Percentiles rank a stretch among this genome's conserved stretches.
These are phyloP conservation scores for Ormia ochracea DNA, from an alignment of 2,888 invertebrate genomes.

Conservation along the genomic window DNA sequence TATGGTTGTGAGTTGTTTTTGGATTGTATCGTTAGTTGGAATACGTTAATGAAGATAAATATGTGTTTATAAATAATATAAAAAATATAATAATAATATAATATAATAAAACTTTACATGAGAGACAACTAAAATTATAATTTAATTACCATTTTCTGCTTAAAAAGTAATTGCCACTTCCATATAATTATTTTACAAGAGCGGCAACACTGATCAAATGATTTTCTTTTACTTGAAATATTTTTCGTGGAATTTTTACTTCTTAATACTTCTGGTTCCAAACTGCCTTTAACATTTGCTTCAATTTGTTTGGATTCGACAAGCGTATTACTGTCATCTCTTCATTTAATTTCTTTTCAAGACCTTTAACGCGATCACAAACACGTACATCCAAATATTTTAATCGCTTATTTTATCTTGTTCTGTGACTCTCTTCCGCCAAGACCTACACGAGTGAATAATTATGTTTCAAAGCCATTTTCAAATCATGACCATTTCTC, in stretches of 20 bases:
- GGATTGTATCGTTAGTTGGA: no score
- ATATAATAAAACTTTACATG: no score
- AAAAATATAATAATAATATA: no score
- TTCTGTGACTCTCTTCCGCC: not conserved
- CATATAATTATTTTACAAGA: not conserved
- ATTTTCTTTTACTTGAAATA: not conserved
- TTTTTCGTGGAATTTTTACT: not conserved
- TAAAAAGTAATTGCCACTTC: not conserved
- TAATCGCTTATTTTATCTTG: not conserved
- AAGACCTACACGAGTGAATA: not conserved
- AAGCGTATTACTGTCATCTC: constrained; percentile 48
- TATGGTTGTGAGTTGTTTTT: no score
- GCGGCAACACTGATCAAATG: not conserved
- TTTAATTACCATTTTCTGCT: no score
- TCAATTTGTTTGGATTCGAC: constrained; percentile 55
- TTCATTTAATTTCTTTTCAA: constrained; percentile 52
- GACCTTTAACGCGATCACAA: constrained; percentile 42
- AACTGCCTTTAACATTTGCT: constrained; percentile 32
- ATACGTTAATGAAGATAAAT: no score
- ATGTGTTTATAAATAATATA: no score
- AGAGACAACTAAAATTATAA: no score
- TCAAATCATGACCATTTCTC: constrained; percentile 10
- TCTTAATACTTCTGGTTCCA: not conserved
- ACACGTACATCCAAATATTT: constrained; percentile 31
- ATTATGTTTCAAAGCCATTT: not conserved